Percentiles rank a stretch among this genome's conserved stretches.
Evolutionary conservation across 37 sponge, comb jelly and placozoan genomes (phyloP).

Genomic region (Theonella swinhoei): DNA sequence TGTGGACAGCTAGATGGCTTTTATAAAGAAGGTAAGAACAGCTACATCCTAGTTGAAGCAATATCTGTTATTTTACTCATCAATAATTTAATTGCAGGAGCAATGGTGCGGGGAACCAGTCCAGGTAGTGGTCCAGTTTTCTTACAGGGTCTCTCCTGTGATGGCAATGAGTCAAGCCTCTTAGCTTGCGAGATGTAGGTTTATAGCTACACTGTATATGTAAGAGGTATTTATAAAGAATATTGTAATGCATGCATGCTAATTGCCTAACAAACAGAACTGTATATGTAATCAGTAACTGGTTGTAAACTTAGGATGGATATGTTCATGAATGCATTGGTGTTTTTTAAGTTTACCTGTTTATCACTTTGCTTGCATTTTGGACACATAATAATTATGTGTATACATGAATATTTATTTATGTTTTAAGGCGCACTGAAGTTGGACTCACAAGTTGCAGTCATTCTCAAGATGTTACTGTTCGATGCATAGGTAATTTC

Average conservation of each 20-base stretch:
- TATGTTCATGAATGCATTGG: too few species aligned
- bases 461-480: constrained; percentile 42
- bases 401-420: too few species aligned
- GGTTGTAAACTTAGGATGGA: too few species aligned
- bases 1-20: constrained; percentile 34
- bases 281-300: too few species aligned
- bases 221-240: too few species aligned
- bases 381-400: too few species aligned
- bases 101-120: neutral
- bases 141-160: constrained; percentile 20
- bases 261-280: too few species aligned
- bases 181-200: constrained; percentile 21
- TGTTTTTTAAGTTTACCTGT: too few species aligned
- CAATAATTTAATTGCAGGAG: neutral
- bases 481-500: constrained; percentile 29
- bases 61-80: neutral
- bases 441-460: constrained; percentile 5
- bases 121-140: constrained; percentile 32
- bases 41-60: neutral
- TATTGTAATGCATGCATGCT: neutral
- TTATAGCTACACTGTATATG: too few species aligned
- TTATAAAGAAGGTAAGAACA: constrained; percentile 22
- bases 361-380: too few species aligned
- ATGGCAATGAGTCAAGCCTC: constrained; percentile 13
- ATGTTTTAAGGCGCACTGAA: too few species aligned